Evolutionary conservation across 1,140 invertebrate genomes (phyloP), one percentile per base, ranked within the genome.

Genomic region (roundworm (Caenorhabditis elegans)): DNA sequence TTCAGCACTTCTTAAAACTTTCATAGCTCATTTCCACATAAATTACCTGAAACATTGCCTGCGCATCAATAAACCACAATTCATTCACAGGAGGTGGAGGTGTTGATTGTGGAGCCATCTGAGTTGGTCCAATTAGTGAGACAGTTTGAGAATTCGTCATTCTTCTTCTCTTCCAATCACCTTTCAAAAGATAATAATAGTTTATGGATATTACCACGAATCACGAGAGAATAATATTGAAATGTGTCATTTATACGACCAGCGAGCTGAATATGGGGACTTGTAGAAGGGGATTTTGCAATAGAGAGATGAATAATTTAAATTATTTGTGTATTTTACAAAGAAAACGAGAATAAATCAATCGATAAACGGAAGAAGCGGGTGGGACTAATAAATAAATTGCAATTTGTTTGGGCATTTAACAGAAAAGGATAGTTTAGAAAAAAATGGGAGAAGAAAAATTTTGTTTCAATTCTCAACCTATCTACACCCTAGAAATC

Each of bases 31-130:
- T n/a, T n/a, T n/a, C n/a, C n/a, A n/a, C 19, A n/a, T 24, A 8
- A 11, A 19, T 80, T 17, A 80, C 79, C 39, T 60, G 53, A 39
- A 81, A 81, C 80, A 81, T 76, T 0, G 65, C 46, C 11, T 60
- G 53, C 13, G 31, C 19, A 46, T 81, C 80, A 24, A 81, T 81
- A 17, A 36, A 31, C 80, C 80, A 81, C 22, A 76, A 19, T 28
- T 76, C 70, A 13, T 76, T 55, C 11, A 80, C 48, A 13, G 46
- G 15, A n/a, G 46, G 24, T 17, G 34, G 34, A 13, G 46, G 24
- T 4, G 31, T 19, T 26, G 49, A 53, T 19, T 65, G 55, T 3
- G 60, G 17, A 70, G 34, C 31, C 60, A 70, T 70, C 60, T 70
- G 13, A 24, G 31, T 70, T 17, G 15, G 10, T 22, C 34, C 34